These are phyloP conservation scores for Papilio elwesi DNA, from an alignment of 2,888 invertebrate species.

Conservation along the genomic window DNA sequence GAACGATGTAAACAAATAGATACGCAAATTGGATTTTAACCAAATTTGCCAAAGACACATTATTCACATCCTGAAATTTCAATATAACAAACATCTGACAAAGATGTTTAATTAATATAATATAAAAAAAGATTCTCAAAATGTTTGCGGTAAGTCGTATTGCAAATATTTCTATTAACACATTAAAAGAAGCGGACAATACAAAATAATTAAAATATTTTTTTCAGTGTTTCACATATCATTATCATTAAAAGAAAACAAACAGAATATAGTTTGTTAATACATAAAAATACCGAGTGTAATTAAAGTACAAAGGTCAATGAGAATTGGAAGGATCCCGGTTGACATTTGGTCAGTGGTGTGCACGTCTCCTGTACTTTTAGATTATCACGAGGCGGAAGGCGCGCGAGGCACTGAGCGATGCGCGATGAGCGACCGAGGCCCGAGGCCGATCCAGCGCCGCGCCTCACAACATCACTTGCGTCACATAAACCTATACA, in stretches of 20 bases:
- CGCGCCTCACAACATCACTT: conserved; percentile 57
- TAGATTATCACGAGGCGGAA: conserved; percentile 72
- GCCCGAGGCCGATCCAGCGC: conserved; percentile 40
- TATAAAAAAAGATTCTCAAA: conserved; percentile 52
- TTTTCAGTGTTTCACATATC: conserved; percentile 31
- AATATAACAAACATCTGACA: conserved; percentile 5
- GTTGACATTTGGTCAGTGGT: conserved; percentile 57
- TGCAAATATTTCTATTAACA: conserved; percentile 10
- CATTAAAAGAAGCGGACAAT: conserved; percentile 24
- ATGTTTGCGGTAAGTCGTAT: conserved; percentile 43
- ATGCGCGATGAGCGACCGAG: no score
- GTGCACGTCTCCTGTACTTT: conserved; percentile 75
- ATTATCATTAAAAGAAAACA: conserved; percentile 53
- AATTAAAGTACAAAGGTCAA: conserved; percentile 67
- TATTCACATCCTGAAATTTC: conserved; percentile 36
- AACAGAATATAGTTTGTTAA: conserved; percentile 61
- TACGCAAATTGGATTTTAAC: conserved; percentile 51
- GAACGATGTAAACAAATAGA: conserved; percentile 67
- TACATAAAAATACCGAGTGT: conserved; percentile 65
- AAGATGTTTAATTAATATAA: conserved; percentile 44
- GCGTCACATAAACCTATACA: conserved; percentile 70
- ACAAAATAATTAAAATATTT: conserved; percentile 25
- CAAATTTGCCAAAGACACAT: conserved; percentile 44
- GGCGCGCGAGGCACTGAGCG: conserved; percentile 58
- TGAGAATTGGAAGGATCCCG: conserved; percentile 69